phyloP scores from a whole-genome alignment of 1,140 invertebrate species.

The Eupeodes corollae region DNA sequence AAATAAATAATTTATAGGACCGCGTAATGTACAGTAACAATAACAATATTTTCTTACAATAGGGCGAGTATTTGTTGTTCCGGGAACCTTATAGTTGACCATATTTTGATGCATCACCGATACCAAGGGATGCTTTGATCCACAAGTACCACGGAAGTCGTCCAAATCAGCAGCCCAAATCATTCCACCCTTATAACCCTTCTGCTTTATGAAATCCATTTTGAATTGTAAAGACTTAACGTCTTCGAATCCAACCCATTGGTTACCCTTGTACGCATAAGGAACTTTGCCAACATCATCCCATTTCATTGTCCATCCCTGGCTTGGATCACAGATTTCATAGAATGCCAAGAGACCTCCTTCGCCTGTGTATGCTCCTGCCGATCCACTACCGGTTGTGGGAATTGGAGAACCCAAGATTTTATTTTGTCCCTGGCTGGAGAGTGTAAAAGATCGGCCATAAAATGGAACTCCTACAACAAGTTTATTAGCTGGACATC shows the following conservation, averaged over 20 bases:
- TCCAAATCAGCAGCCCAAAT: slow-evolving; percentile 78
- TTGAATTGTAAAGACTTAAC: slow-evolving; percentile 62
- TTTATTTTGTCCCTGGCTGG: slow-evolving; percentile 30
- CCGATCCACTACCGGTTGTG: slow-evolving; percentile 40
- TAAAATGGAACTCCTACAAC: slow-evolving; percentile 53
- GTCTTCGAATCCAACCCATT: slow-evolving; percentile 21
- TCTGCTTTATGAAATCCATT: slow-evolving; percentile 66
- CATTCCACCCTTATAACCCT: slow-evolving; percentile 70
- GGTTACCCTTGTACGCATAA: slow-evolving; percentile 20
- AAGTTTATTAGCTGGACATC: slow-evolving; percentile 46
- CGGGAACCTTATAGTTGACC: too few species aligned
- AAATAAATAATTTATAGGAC: too few species aligned
- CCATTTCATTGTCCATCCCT: background rate
- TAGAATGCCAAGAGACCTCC: slow-evolving; percentile 60
- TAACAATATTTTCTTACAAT: too few species aligned
- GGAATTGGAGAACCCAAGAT: slow-evolving; percentile 38
- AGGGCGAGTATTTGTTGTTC: too few species aligned
- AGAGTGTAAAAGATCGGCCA: slow-evolving; percentile 49
- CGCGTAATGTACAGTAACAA: too few species aligned
- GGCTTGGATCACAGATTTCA: slow-evolving; percentile 41
- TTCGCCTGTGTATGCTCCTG: slow-evolving; percentile 55
- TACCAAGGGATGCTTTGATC: too few species aligned
- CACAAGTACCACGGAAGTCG: slow-evolving; percentile 49
- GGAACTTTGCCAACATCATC: slow-evolving; percentile 14
- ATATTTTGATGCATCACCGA: too few species aligned